Evolutionary conservation across 2,888 invertebrate species (phyloP), one percentile per base, ranked within the genome.

Genomic region (Ichneumoninae sp.): DNA sequence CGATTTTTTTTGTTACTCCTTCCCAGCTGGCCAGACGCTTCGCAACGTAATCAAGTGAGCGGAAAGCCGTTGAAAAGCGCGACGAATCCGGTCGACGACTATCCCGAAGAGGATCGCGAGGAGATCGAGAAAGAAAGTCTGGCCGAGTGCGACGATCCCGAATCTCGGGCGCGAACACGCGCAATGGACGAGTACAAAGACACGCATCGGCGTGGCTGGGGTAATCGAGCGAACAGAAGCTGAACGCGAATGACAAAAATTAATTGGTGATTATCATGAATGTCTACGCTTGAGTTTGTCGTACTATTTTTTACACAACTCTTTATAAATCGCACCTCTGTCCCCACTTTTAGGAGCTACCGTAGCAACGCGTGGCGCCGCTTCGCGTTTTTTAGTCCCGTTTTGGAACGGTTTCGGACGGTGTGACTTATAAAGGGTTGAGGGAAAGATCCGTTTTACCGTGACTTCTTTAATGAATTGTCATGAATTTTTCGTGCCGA

Each of bases 141-240:
- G 86, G 94, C 95, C 0, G 98, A 98, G 89, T 94, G 94, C 0
- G 98, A 98, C 86, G 97, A 98, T 93, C 95, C 96, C 0, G 96
- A 96, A 77, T 94, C 95, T 89, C 92, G 97, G 83, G 95, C 94
- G 47, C 95, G 96, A 77, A 94, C 95, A 90, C 95, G 97, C 33
- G 95, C 95, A 80, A 96, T 96, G 95, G 98, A 98, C 94, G 98
- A 98, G 87, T 98, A 96, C 92, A 98, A 98, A 92, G 98, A 98
- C 94, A 96, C 96, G 16, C 97, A 98, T 91, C 96, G 97, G 82
- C 95, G 98, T 82, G 98, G 98, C 13, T 97, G 97, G 96, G 98
- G 98, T 66, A 98, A 98, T 94, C 95, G 98, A 71, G 94, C 96
- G 91, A 97, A 97, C 93, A 94, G 97, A 90, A 97, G 97, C 94